These are phyloP conservation scores for Latrodectus geometricus DNA, from an alignment of 1,140 invertebrate genomes.

Conservation along the genomic window DNA sequence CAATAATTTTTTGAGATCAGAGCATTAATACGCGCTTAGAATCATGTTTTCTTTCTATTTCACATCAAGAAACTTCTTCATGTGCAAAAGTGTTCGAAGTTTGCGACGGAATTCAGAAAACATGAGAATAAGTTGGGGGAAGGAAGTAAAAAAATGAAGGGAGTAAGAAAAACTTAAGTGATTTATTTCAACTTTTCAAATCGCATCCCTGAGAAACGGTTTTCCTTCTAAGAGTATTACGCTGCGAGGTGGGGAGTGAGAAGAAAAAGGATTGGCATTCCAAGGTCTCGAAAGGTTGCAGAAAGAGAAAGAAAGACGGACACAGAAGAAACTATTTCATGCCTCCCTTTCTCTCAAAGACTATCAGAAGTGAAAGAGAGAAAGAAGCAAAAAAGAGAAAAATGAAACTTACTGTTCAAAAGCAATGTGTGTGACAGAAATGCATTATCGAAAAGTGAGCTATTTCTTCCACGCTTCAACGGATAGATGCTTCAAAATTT, in stretches of 20 bases:
- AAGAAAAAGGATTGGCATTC: constrained; percentile 33
- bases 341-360: constrained; percentile 40
- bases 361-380: constrained; percentile 36
- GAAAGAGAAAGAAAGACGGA: constrained; percentile 8
- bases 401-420: background rate
- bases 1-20: too few relatives aligned
- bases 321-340: constrained; percentile 49
- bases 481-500: constrained; percentile 44
- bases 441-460: constrained; percentile 48
- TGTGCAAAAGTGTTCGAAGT: background rate
- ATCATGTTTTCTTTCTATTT: too few relatives aligned
- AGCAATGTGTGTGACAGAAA: constrained; percentile 50
- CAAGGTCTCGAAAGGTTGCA: constrained; percentile 1
- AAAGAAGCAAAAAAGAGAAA: constrained; percentile 25
- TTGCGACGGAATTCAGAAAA: background rate
- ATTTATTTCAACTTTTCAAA: constrained; percentile 57
- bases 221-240: constrained; percentile 42
- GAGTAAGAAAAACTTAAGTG: constrained; percentile 42
- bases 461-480: constrained; percentile 27
- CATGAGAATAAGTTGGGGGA: background rate
- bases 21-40: too few relatives aligned
- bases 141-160: constrained; percentile 6
- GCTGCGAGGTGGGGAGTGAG: constrained; percentile 11
- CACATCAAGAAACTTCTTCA: background rate
- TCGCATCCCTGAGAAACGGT: constrained; percentile 39